A percentile compares a stretch with the other conserved stretches of the same genome.
These are phyloP conservation scores for Uloborus plumipes DNA, from an alignment of 2,888 invertebrate genomes.

Conservation along the genomic window DNA sequence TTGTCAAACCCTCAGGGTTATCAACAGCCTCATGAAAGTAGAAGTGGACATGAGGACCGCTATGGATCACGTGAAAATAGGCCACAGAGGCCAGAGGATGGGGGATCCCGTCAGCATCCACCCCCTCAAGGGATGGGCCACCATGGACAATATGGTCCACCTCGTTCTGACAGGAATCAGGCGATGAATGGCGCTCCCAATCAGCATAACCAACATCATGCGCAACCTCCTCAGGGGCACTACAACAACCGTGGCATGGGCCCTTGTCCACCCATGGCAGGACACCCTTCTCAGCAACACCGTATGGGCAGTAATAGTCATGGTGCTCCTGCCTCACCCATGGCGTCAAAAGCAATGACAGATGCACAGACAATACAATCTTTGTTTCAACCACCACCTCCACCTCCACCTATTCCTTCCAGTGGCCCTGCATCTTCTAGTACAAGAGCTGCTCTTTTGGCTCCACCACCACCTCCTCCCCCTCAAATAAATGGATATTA, in stretches of 20 bases:
- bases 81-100: too few relatives aligned
- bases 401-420: slow-evolving; percentile 33
- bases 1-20: too few relatives aligned
- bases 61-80: too few relatives aligned
- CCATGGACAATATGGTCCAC: too few relatives aligned
- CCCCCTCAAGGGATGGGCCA: too few relatives aligned
- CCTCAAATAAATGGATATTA: slow-evolving; percentile 38
- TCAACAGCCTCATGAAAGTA: too few relatives aligned
- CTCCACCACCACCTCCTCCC: slow-evolving; percentile 46
- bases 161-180: background rate
- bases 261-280: too few relatives aligned
- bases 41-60: too few relatives aligned
- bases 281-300: too few relatives aligned
- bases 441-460: slow-evolving; percentile 25
- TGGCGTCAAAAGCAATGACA: slow-evolving; percentile 19
- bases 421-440: background rate
- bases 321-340: background rate
- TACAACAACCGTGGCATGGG: background rate
- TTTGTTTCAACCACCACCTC: slow-evolving; percentile 40
- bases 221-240: slow-evolving; percentile 15
- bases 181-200: slow-evolving; percentile 16
- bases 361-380: slow-evolving; percentile 49
- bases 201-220: slow-evolving; percentile 10
- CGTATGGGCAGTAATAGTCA: background rate
- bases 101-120: too few relatives aligned